Percentiles rank a stretch among this genome's conserved stretches.
Evolutionary conservation across 2,797 vertebrate genomes (phyloP).

Genomic region (Lepus townsendii): DNA sequence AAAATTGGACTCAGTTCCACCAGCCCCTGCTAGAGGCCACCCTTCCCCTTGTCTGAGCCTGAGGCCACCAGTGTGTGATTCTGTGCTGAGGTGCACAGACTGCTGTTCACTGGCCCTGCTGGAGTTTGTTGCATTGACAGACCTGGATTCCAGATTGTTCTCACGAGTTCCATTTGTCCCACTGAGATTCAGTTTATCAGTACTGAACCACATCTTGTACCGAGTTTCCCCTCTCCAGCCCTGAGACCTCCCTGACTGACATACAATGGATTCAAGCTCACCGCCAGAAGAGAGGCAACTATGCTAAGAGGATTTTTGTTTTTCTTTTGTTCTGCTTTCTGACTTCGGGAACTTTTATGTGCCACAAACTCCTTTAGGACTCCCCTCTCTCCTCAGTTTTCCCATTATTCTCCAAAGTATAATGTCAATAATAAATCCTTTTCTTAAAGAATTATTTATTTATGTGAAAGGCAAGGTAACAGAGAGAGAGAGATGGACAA

Average conservation of each 20-base stretch:
- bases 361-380: background rate
- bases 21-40: background rate
- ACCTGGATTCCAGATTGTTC: background rate
- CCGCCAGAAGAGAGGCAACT: background rate
- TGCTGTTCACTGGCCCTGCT: background rate
- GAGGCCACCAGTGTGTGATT: background rate
- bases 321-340: background rate
- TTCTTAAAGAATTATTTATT: too few species aligned
- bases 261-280: background rate
- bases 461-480: too few species aligned
- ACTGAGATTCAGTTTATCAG: background rate
- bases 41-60: background rate
- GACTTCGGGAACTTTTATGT: slow-evolving; percentile 11
- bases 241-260: background rate
- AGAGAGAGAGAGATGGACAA: too few species aligned
- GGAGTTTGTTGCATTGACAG: background rate
- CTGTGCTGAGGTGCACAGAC: background rate
- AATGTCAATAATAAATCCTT: background rate
- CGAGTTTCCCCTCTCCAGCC: background rate
- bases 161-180: background rate
- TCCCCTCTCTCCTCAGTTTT: background rate
- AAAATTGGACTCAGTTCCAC: background rate
- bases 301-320: background rate
- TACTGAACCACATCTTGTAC: background rate
- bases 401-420: slow-evolving; percentile 3